Base-by-base conservation (phyloP, 35 echinoderm and acorn worm genomes). In the Heliocidaris tuberculata region DNA sequence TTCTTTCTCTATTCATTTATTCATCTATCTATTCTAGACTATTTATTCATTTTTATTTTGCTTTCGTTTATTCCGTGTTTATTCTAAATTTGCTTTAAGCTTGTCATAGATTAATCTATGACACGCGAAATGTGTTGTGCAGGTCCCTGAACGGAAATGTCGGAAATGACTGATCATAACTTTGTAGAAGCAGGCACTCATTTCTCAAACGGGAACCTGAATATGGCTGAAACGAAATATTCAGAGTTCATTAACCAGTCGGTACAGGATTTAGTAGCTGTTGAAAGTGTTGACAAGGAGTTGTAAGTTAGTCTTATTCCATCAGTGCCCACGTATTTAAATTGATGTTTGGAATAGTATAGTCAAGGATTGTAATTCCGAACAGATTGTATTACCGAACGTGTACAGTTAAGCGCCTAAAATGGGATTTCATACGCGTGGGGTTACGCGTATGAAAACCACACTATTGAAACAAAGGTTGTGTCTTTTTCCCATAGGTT, bases 191-290 rank as follows among this genome's bases (percentile, higher is more conserved):
- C 85, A 85, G 30, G 88, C 50, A 95, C 27, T 9, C 52, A 50
- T 15, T 95, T 95, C 47, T 49, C 31, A 31, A 16, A 54, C 2
- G 86, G 86, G 71, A 21, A 95, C 12, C n/a, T 52, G 17, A 31
- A 60, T 13, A 35, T 30, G 47, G 94, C 94, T 27, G 94, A 95
- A 86, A 56, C 49, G 24, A 27, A 87, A 32, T 95, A 87, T 85
- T 86, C 94, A 86, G n/a, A 85, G 32, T 86, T 95, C 49, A 56
- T 95, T 49, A 85, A 95, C 48, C 24, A 48, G 5, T 95, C 85
- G 52, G 7, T 95, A 31, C 94, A 85, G 47, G 31, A 90, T 85
- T 95, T 31, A 86, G 2, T 19, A 16, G n/a, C 17, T 21, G 32
- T 16, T 7, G 24, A 47, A 88, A 8, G 47, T 65, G 47, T 59